Conservation (phyloP, 2,113 vertebrate genomes). For the Lota lota region DNA sequence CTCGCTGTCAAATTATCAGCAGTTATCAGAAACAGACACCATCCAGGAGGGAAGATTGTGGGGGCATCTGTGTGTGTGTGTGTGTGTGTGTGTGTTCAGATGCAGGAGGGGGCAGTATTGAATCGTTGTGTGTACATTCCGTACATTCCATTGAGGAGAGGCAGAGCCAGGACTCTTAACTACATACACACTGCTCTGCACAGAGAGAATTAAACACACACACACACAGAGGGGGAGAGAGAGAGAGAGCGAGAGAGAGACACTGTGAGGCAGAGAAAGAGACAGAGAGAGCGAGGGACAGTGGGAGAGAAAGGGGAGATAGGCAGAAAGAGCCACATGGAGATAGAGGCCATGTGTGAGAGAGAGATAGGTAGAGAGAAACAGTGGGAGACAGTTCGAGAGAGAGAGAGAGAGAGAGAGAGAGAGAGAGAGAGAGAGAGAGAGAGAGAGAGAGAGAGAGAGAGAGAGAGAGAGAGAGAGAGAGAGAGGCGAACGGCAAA, state of each 20-base stretch:
- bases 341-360: too few species aligned
- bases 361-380: too few species aligned
- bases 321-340: too few species aligned
- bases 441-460: too few species aligned
- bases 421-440: too few species aligned
- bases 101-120: constrained; percentile 28
- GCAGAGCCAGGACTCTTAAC: constrained; percentile 42
- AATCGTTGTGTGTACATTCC: constrained; percentile 66
- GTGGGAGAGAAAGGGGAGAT: not conserved
- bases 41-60: constrained; percentile 12
- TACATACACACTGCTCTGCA: constrained; percentile 31
- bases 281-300: constrained; percentile 5
- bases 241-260: not conserved
- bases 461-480: too few species aligned
- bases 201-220: not conserved
- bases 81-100: constrained; percentile 12
- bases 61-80: constrained; percentile 18
- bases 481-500: constrained; percentile 35
- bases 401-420: too few species aligned
- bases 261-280: not conserved
- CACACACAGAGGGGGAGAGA: not conserved
- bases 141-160: constrained; percentile 61
- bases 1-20: constrained; percentile 35
- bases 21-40: constrained; percentile 59
- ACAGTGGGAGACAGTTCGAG: too few species aligned